phyloP scores from a whole-genome alignment of 2,888 invertebrate species.

The Ligdia adustata region DNA sequence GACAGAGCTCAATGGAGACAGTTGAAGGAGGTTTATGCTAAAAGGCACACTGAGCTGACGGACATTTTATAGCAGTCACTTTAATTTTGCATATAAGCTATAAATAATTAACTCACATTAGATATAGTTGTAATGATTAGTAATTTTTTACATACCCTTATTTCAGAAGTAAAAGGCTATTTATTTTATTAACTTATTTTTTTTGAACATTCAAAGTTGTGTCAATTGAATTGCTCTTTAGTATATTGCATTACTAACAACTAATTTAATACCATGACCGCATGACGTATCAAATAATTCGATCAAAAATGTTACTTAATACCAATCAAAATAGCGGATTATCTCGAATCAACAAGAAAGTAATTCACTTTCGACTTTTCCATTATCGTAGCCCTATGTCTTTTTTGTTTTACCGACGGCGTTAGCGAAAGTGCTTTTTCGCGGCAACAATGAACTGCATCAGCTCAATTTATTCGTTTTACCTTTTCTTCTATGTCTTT shows the following conservation, averaged over 20 bases:
- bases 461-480: slow-evolving; percentile 56
- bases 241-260: not conserved
- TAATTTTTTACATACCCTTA: no score
- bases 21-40: no score
- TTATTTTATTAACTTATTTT: no score
- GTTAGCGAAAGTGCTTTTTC: slow-evolving; percentile 62
- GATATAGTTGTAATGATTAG: no score
- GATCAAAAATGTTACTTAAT: slow-evolving; percentile 32
- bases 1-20: no score
- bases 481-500: slow-evolving; percentile 50
- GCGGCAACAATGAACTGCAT: slow-evolving; percentile 57
- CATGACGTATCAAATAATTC: not conserved
- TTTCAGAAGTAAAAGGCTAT: no score
- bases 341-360: slow-evolving; percentile 42
- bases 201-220: no score
- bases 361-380: slow-evolving; percentile 54
- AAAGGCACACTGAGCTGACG: no score
- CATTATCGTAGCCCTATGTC: slow-evolving; percentile 37
- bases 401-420: slow-evolving; percentile 44
- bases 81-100: no score
- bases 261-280: not conserved
- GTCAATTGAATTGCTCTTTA: no score
- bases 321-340: slow-evolving; percentile 32
- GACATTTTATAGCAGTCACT: no score
- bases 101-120: no score